phyloP scores from a whole-genome alignment of 2,113 vertebrate species.

The Neodontobutis hainanensis region DNA sequence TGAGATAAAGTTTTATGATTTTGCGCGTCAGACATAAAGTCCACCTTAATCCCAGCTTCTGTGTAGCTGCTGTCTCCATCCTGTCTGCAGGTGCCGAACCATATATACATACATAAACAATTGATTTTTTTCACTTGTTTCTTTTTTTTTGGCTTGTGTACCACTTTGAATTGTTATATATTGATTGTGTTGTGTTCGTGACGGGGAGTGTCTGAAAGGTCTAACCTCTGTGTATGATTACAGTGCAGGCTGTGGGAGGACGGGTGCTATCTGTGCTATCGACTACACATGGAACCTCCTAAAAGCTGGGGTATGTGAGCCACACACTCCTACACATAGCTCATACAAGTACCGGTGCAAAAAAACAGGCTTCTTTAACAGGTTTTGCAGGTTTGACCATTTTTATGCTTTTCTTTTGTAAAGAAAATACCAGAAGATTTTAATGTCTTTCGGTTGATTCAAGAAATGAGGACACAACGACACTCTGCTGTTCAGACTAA shows the following conservation, averaged over 20 bases:
- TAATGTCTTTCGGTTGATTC: conserved; percentile 95
- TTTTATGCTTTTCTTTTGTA: conserved; percentile 41
- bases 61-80: conserved; percentile 47
- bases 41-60: conserved; percentile 24
- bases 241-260: conserved; percentile 98
- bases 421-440: conserved; percentile 99
- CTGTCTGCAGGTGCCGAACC: conserved; percentile 30
- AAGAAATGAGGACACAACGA: conserved; percentile 98
- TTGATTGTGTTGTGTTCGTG: neutral
- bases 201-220: neutral
- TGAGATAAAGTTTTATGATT: conserved; percentile 60
- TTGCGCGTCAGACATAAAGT: conserved; percentile 21
- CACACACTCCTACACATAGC: neutral
- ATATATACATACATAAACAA: neutral
- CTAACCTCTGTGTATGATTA: conserved; percentile 44
- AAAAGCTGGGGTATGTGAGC: conserved; percentile 90
- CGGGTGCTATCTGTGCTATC: conserved; percentile 98
- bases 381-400: neutral
- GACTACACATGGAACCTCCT: conserved; percentile 99
- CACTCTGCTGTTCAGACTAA: conserved; percentile 99
- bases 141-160: too few species aligned
- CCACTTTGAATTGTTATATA: too few species aligned
- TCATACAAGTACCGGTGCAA: neutral
- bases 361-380: neutral
- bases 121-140: too few species aligned